Percentiles rank a stretch among this genome's conserved stretches.
phyloP scores from a whole-genome alignment of 2,888 invertebrate genomes.

The Anoncus sp. region DNA sequence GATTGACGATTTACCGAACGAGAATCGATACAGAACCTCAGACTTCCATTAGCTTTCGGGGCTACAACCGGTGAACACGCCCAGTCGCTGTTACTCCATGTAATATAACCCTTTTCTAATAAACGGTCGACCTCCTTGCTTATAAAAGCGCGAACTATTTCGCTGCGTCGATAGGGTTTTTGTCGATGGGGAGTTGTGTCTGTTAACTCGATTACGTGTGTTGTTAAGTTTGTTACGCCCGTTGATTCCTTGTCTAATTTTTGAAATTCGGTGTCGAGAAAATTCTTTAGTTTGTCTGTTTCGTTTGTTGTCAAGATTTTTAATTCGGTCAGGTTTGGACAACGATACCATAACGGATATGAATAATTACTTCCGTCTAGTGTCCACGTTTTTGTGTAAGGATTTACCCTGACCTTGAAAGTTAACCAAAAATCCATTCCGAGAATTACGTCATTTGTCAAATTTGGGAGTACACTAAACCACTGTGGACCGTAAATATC shows the following conservation, averaged over 20 bases:
- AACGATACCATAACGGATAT: constrained; percentile 6
- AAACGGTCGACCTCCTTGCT: no score
- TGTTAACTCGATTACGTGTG: constrained; percentile 31
- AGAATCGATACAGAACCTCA: no score
- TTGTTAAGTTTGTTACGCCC: constrained; percentile 21
- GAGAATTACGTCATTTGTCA: constrained; percentile 30
- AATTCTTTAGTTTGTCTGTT: constrained; percentile 2
- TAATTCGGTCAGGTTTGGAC: constrained; percentile 5
- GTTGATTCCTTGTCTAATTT: constrained; percentile 20
- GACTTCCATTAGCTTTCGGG: neutral
- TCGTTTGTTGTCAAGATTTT: constrained; percentile 5
- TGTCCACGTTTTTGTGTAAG: constrained; percentile 23
- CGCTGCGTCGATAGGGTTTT: constrained; percentile 39
- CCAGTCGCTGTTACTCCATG: no score
- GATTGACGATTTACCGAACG: no score
- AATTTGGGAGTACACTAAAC: constrained; percentile 43
- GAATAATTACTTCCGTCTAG: constrained; percentile 21
- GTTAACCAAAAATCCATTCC: constrained; percentile 54
- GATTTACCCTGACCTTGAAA: constrained; percentile 29
- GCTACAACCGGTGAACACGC: neutral
- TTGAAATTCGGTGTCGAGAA: constrained; percentile 25
- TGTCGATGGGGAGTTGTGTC: constrained; percentile 31
- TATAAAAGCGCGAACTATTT: no score
- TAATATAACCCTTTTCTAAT: no score
- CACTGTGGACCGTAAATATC: constrained; percentile 52